phyloP scores from a whole-genome alignment of 2,888 invertebrate genomes.

The Drosophila paramelanica region DNA sequence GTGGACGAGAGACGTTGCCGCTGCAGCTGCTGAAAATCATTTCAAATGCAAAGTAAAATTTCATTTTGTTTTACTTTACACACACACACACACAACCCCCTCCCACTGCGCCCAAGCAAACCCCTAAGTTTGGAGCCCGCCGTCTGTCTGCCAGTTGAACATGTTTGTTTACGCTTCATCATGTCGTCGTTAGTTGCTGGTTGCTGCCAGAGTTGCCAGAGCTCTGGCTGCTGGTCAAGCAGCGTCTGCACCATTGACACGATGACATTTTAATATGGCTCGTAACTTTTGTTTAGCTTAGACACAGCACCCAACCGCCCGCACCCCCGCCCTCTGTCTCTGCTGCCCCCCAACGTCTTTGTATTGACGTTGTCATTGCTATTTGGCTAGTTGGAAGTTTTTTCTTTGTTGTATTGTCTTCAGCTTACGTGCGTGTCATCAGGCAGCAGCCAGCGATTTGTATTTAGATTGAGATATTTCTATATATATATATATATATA shows the following conservation, averaged over 20 bases:
- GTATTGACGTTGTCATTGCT: conserved; percentile 68
- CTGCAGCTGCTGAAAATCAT: conserved; percentile 71
- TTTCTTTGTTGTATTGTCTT: conserved; percentile 19
- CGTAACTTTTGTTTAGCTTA: conserved; percentile 75
- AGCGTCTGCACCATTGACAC: conserved; percentile 72
- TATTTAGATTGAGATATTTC: conserved; percentile 43
- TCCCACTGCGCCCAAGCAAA: background rate
- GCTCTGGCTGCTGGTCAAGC: conserved; percentile 51
- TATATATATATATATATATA: conserved; percentile 17
- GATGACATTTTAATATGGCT: conserved; percentile 79
- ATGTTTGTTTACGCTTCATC: conserved; percentile 82
- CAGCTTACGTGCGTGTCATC: conserved; percentile 66
- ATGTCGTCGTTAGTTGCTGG: conserved; percentile 78
- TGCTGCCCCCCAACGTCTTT: conserved; percentile 12
- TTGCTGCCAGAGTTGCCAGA: conserved; percentile 23
- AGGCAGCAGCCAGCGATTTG: conserved; percentile 57
- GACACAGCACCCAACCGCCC: conserved; percentile 21
- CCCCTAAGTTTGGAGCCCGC: conserved; percentile 21
- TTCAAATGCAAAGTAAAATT: conserved; percentile 79
- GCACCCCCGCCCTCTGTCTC: background rate
- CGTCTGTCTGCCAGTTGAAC: conserved; percentile 68
- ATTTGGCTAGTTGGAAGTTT: conserved; percentile 58
- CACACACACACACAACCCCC: background rate
- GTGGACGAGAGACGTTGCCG: conserved; percentile 20
- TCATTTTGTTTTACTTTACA: conserved; percentile 75